phyloP scores from a whole-genome alignment of 2,113 vertebrate genomes.

The Sylvietta virens region DNA sequence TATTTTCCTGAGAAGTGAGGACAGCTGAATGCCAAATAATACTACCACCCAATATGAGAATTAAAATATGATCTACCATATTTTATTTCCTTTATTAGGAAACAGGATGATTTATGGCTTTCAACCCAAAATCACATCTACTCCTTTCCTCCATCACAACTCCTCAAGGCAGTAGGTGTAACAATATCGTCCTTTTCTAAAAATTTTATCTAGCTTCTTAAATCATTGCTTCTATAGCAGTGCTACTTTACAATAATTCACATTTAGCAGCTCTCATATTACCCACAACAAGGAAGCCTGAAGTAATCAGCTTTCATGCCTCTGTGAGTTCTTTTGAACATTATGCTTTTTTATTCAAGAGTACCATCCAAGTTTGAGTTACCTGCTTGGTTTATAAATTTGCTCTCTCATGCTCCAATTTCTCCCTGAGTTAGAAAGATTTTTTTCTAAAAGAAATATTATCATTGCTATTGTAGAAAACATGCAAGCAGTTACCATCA shows the following conservation, averaged over 20 bases:
- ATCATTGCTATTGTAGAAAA: not conserved
- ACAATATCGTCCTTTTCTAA: not conserved
- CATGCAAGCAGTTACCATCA: not conserved
- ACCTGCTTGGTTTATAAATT: not conserved
- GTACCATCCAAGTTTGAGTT: not conserved
- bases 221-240: not conserved
- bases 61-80: not conserved
- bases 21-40: not conserved
- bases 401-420: not conserved
- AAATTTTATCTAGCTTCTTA: not conserved
- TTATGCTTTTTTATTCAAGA: not conserved
- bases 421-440: not conserved
- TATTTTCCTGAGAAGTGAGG: not conserved
- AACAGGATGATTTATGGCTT: not conserved
- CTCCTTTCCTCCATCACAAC: not conserved
- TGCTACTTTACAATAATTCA: not conserved
- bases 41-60: not conserved
- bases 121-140: not conserved
- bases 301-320: not conserved
- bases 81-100: not conserved
- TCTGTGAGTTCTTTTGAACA: not conserved
- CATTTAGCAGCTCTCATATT: not conserved
- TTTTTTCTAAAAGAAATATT: not conserved
- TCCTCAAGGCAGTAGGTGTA: not conserved
- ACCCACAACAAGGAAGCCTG: not conserved